Evolutionary conservation across 2,797 vertebrate species (phyloP).

Genomic region (Falco naumanni): DNA sequence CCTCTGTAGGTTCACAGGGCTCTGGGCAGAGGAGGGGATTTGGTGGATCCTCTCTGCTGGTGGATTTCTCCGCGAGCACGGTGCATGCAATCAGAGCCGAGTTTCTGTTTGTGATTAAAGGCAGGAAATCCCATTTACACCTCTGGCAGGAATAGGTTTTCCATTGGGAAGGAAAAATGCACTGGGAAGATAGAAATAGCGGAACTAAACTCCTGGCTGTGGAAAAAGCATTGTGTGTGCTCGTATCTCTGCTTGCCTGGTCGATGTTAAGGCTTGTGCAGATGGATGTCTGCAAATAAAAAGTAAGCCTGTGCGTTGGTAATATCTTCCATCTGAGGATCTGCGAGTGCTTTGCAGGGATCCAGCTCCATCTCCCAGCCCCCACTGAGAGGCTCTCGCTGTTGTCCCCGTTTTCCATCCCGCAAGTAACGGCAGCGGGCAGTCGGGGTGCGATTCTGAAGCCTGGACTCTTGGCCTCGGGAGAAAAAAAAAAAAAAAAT

Average conservation of each 20-base stretch:
- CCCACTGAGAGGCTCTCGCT: background rate
- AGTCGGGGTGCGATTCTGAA: background rate
- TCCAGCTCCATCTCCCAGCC: background rate
- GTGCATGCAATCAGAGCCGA: background rate
- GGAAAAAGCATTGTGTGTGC: background rate
- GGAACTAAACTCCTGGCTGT: background rate
- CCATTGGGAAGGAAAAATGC: conserved; percentile 9
- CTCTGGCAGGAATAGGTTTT: conserved; percentile 33
- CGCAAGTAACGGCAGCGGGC: background rate
- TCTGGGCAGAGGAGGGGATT: background rate
- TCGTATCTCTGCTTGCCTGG: background rate
- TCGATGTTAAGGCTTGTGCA: background rate
- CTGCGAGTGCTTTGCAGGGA: background rate
- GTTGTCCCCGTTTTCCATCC: background rate
- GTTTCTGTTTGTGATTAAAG: conserved; percentile 22
- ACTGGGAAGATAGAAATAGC: background rate
- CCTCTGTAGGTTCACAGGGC: background rate
- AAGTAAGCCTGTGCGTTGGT: background rate
- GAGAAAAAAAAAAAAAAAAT: accelerated
- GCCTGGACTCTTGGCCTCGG: background rate
- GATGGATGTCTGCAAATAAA: background rate
- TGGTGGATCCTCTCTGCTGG: background rate
- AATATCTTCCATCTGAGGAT: background rate
- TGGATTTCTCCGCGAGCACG: background rate
- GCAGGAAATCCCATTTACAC: conserved; percentile 66